Percentiles rank a stretch among this genome's conserved stretches.
These are phyloP conservation scores for Chaetops frenatus DNA, from an alignment of 2,113 vertebrate species.

Conservation along the genomic window DNA sequence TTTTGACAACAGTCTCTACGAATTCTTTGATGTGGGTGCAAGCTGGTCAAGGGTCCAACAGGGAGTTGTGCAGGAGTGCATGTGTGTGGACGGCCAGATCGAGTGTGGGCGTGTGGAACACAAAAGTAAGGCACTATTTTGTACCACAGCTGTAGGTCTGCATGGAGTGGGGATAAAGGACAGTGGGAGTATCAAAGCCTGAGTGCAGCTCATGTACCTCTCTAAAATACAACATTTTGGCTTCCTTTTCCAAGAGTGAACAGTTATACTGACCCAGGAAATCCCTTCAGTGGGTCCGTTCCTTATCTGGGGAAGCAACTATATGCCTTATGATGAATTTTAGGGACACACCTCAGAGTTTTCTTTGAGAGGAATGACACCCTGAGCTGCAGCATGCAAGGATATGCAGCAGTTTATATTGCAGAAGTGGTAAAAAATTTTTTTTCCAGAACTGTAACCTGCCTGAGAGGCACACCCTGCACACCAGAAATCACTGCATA, in stretches of 20 bases:
- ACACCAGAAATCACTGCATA: background rate
- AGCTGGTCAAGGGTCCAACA: slow-evolving; percentile 82
- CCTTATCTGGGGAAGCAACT: background rate
- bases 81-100: slow-evolving; percentile 60
- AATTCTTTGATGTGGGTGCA: slow-evolving; percentile 76
- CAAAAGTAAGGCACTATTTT: slow-evolving; percentile 67
- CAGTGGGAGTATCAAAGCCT: background rate
- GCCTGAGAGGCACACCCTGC: background rate
- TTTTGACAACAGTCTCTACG: slow-evolving; percentile 80
- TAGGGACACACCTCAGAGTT: background rate
- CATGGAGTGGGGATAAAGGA: background rate
- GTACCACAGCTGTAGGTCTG: background rate
- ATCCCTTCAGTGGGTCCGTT: background rate
- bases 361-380: background rate
- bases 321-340: background rate
- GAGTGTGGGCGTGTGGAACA: slow-evolving; percentile 68
- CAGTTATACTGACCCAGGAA: background rate
- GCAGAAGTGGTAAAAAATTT: background rate
- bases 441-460: background rate
- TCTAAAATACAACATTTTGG: background rate
- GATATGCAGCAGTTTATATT: background rate
- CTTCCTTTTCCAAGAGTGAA: background rate
- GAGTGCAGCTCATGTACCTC: background rate
- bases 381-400: background rate
- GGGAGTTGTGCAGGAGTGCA: slow-evolving; percentile 80